These are phyloP conservation scores for Cairina moschata DNA, from an alignment of 2,113 vertebrate genomes.

Conservation along the genomic window DNA sequence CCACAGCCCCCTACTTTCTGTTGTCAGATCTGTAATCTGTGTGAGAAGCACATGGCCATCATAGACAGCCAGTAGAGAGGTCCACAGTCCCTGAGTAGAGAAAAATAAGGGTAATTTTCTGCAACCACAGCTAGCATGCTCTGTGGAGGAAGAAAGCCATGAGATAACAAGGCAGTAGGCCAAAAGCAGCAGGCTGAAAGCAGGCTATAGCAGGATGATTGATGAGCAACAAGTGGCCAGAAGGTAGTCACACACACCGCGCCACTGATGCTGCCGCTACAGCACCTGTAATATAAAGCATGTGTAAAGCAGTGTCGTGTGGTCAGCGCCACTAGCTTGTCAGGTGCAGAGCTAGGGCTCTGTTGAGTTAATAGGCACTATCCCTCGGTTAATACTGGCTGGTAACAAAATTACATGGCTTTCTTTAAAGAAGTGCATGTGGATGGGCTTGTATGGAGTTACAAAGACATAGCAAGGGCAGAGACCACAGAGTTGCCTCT, in stretches of 20 bases:
- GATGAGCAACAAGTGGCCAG: neutral
- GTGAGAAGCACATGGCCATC: neutral
- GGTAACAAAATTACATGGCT: neutral
- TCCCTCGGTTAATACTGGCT: rapidly evolving
- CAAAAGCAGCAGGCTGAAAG: neutral
- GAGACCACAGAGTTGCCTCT: neutral
- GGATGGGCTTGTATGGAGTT: neutral
- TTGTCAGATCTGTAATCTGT: neutral
- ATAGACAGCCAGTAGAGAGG: neutral
- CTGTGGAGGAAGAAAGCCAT: neutral
- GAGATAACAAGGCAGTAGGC: neutral
- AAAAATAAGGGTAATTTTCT: constrained; percentile 44
- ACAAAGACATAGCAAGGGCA: neutral
- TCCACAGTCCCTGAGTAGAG: neutral
- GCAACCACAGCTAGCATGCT: neutral
- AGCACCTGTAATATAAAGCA: neutral
- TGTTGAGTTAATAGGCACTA: neutral
- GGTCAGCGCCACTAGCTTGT: neutral
- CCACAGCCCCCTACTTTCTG: neutral
- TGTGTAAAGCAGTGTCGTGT: neutral
- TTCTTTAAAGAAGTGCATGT: neutral
- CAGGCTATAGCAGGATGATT: neutral
- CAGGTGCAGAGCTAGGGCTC: neutral
- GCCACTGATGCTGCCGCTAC: neutral
- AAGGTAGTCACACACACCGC: neutral